Base-by-base conservation (phyloP, 2,797 vertebrate genomes). In the Bovichtus variegatus region DNA sequence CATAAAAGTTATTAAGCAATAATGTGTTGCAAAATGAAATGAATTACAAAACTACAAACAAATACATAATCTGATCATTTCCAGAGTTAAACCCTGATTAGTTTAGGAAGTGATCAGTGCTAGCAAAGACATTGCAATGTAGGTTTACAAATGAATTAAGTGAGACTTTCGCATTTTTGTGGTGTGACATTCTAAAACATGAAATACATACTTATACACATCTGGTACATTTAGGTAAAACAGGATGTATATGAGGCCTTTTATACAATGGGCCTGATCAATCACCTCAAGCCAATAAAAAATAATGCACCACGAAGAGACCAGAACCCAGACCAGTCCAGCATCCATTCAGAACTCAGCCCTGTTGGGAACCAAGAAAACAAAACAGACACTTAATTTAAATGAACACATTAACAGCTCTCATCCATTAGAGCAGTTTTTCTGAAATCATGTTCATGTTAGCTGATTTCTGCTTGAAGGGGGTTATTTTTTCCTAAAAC, bases 291-390 rank as follows among this genome's bases (percentile, higher is more conserved):
- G 43, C 12, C 34, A 50, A 6, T 27, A 23, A 63, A 63, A 38
- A 21, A 6, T 27, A 25, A 19, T 1, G 43, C 59, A 55, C 51
- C 34, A 6, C 9, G 57, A 78, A 0, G 16, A 68, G 38, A 23
- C 18, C 4, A 0, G 53, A 66, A 51, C 36, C 8, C 21, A 41
- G 34, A 60, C 50, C 16, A 34, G 43, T 63, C 63, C 72, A 38
- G 21, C n/a, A 7, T 77, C 70, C 59, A 19, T 3, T 34, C 46
- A 70, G 27, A 10, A n/a, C 44, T 68, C 78, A 19, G 60, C 11
- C 70, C 89, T 89, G 80, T 55, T 2, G 44, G 53, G 47, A 0
- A 60, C 2, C n/a, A 19, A 83, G 46, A 62, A 59, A 78, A 65
- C 7, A 57, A 36, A 72, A 59, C 6, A 74, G 8, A 80, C 2